These are phyloP conservation scores for Colinus virginianus DNA, from an alignment of 2,113 vertebrate species.

Conservation along the genomic window DNA sequence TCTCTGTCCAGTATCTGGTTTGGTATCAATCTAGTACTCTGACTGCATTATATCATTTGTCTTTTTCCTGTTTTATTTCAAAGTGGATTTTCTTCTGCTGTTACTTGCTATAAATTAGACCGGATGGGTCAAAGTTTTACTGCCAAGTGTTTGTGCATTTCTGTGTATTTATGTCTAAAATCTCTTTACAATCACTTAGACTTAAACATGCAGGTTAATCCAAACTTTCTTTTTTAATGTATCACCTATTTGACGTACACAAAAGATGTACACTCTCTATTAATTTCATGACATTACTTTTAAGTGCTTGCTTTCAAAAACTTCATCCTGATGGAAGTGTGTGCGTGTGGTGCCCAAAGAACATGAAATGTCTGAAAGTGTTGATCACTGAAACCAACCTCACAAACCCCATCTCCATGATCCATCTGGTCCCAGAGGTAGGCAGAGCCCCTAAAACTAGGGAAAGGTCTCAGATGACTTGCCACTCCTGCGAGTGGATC, in stretches of 20 bases:
- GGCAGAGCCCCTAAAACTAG: neutral
- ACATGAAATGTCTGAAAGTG: neutral
- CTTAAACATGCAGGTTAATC: neutral
- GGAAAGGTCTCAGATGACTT: neutral
- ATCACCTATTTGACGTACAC: neutral
- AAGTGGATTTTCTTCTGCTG: neutral
- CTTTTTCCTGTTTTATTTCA: neutral
- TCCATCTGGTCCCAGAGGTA: neutral
- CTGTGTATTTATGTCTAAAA: neutral
- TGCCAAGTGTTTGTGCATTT: neutral
- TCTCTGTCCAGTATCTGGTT: neutral
- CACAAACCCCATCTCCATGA: neutral
- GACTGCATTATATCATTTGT: neutral
- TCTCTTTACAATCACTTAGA: neutral
- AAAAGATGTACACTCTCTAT: neutral
- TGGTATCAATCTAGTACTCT: neutral
- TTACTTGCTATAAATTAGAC: neutral
- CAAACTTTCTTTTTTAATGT: neutral
- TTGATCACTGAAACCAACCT: neutral
- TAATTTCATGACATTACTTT: neutral
- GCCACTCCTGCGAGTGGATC: neutral
- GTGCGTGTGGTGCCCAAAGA: neutral
- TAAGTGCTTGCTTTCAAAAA: neutral
- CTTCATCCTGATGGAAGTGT: neutral
- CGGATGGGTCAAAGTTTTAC: neutral